Evolutionary conservation across 2,888 invertebrate genomes (phyloP), one percentile per base, ranked within the genome.

Genomic region (Tromatobia lineatoria): DNA sequence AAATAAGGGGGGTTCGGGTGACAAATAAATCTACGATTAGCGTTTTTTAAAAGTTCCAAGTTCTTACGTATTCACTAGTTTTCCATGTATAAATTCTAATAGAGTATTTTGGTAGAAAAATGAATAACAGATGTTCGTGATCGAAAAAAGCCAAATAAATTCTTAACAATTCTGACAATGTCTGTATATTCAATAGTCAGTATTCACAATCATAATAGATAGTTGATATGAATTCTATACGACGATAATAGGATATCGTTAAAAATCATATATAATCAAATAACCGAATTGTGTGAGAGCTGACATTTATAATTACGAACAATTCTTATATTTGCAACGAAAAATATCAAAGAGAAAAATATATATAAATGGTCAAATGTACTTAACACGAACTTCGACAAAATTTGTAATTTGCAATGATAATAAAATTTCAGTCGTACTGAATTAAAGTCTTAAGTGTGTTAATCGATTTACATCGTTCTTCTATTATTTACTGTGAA

Each of bases 341-440:
- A 23, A 11, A 50, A 64, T 34, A 29, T 67, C 50, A 59, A 76
- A 38, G 66, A 42, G 54, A 29, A 10, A 38, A 10, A 8, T 10
- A 38, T 15, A 64, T 15, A 47, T 76, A 52, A 71, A 71, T 77
- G 71, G 57, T 71, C 73, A 59, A 59, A 73, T 52, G 77, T 82
- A 78, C 69, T 78, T 78, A 54, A 77, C n/a, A 67, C 45, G 57
- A 69, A 69, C 42, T 23, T 83, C 71, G 75, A 79, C 70, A 79
- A 76, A 83, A 80, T 79, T 71, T 83, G 75, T 79, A 76, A 59
- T 78, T 70, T 78, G 64, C 59, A 78, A 82, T 23, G 52, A 74
- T 34, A 82, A 82, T 82, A 82, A 82, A 82, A 71, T 74, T 25
- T 59, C 77, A 67, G 73, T 77, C 57, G 73, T 77, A 77, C 73